Evolutionary conservation across 2,888 invertebrate species (phyloP).

Genomic region (Pseudococcus jackbeardsleyi): DNA sequence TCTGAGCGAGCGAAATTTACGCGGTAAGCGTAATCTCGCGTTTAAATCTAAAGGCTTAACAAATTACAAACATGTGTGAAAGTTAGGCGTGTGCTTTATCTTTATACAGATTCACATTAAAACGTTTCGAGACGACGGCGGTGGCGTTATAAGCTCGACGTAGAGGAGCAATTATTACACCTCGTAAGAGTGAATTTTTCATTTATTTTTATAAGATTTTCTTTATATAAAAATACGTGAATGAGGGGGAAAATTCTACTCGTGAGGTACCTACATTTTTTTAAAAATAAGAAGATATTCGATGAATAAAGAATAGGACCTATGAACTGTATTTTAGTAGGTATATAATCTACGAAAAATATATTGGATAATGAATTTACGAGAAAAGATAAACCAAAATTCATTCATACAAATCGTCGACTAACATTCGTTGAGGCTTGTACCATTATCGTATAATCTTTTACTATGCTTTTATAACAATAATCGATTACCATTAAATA

Average conservation of each 20-base stretch:
- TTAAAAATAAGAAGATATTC: not conserved
- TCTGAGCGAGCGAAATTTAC: not conserved
- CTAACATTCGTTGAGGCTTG: not conserved
- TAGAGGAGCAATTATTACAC: not conserved
- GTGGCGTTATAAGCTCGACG: not conserved
- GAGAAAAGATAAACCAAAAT: not conserved
- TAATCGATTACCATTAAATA: not conserved
- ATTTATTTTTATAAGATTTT: conserved; percentile 32
- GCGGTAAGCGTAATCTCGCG: not conserved
- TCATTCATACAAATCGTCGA: not conserved
- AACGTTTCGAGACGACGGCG: not conserved
- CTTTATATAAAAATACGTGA: not conserved
- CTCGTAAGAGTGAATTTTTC: not conserved
- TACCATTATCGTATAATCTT: not conserved
- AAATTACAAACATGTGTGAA: conserved; percentile 42
- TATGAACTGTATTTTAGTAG: no score
- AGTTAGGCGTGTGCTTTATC: conserved; percentile 26
- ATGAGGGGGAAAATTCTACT: not conserved
- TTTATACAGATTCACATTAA: not conserved
- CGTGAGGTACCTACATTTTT: not conserved
- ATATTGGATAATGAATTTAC: not conserved
- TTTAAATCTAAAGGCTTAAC: conserved; percentile 49
- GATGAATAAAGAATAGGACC: not conserved
- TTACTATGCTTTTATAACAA: not conserved
- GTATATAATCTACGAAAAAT: no score